Evolutionary conservation across 2,113 vertebrate species (phyloP).

Genomic region (Progne subis): DNA sequence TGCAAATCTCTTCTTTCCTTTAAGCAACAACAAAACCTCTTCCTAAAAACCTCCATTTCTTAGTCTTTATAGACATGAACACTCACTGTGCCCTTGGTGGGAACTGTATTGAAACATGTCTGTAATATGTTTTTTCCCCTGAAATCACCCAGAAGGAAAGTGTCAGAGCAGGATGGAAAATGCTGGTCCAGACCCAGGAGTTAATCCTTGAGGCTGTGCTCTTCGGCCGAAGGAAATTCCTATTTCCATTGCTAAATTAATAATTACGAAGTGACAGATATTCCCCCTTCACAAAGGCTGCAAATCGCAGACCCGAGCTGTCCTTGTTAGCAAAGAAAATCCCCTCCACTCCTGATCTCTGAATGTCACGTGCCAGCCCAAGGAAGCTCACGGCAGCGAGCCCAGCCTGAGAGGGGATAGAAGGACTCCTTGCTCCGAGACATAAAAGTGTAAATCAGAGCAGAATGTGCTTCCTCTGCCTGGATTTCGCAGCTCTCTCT

Average conservation of each 20-base stretch:
- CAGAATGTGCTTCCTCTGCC: neutral
- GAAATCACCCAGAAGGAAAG: neutral
- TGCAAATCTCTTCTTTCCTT: neutral
- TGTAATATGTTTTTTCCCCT: neutral
- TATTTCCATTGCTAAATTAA: neutral
- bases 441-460: neutral
- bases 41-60: neutral
- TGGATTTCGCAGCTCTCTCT: neutral
- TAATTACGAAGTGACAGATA: neutral
- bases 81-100: neutral
- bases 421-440: neutral
- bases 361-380: fast-evolving
- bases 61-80: neutral
- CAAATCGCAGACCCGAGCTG: neutral
- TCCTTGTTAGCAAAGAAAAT: neutral
- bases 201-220: neutral
- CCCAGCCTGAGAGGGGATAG: neutral
- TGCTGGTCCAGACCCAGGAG: neutral
- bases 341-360: neutral
- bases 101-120: neutral
- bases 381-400: neutral
- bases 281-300: neutral
- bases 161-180: neutral
- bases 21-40: neutral
- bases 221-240: neutral